phyloP scores from a whole-genome alignment of 2,113 vertebrate genomes.

The Caranx ignobilis region DNA sequence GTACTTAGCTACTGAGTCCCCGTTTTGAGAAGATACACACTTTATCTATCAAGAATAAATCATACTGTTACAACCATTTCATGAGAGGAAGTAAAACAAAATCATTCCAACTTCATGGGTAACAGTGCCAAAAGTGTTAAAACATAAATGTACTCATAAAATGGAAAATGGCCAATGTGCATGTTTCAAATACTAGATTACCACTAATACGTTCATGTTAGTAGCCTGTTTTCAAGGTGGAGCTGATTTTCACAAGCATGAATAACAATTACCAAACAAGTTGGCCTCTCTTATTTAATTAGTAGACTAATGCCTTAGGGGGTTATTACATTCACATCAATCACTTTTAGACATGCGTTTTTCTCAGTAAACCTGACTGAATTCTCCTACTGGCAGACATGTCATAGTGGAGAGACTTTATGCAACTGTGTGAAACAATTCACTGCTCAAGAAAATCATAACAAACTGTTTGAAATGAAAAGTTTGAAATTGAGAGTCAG shows the following conservation, averaged over 20 bases:
- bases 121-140: not conserved
- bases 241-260: too few species aligned
- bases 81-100: too few species aligned
- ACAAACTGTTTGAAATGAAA: not conserved
- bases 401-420: not conserved
- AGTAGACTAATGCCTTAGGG: conserved; percentile 12
- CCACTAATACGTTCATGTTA: too few species aligned
- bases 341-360: not conserved
- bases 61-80: too few species aligned
- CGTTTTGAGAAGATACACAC: too few species aligned
- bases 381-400: not conserved
- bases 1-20: too few species aligned
- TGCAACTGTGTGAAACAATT: conserved; percentile 3
- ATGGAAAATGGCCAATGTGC: too few species aligned
- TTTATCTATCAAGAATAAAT: too few species aligned
- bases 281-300: conserved; percentile 11
- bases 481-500: not conserved
- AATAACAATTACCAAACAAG: not conserved
- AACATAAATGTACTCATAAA: not conserved
- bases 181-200: too few species aligned
- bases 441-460: not conserved
- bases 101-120: too few species aligned
- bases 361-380: not conserved
- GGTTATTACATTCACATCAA: conserved; percentile 10
- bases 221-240: too few species aligned